Percentiles rank a stretch among this genome's conserved stretches.
Conservation (phyloP, 2,797 vertebrate genomes). For the Spheniscus humboldti region DNA sequence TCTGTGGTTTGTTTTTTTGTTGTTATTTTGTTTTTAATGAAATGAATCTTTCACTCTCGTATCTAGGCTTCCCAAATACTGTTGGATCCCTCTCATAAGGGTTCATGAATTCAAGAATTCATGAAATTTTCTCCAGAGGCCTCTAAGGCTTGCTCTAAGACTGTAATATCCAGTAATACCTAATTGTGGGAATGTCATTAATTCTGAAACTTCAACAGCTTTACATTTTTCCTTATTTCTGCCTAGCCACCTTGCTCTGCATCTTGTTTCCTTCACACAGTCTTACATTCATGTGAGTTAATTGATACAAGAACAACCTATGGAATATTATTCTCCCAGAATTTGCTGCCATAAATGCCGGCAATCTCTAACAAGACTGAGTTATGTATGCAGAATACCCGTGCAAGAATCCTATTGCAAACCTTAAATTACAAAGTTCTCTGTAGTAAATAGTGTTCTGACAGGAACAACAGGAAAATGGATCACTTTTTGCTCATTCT, state of each 20-base stretch:
- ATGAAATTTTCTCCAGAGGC: background rate
- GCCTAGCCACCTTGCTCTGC: background rate
- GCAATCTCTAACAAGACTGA: background rate
- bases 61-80: background rate
- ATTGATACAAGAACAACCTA: background rate
- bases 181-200: background rate
- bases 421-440: background rate
- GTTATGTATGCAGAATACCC: background rate
- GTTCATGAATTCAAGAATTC: background rate
- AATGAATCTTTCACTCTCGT: background rate
- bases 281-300: background rate
- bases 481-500: background rate
- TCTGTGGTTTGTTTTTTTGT: background rate
- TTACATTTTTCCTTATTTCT: background rate
- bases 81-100: background rate
- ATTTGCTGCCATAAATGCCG: background rate
- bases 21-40: background rate
- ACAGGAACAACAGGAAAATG: background rate
- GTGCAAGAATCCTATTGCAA: background rate
- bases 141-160: background rate
- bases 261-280: background rate
- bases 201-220: background rate
- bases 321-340: background rate
- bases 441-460: background rate
- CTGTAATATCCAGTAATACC: background rate